Percentiles rank a stretch among this genome's conserved stretches.
Conservation (phyloP, 2,888 invertebrate genomes). For the Lasioglossum pauxillum region DNA sequence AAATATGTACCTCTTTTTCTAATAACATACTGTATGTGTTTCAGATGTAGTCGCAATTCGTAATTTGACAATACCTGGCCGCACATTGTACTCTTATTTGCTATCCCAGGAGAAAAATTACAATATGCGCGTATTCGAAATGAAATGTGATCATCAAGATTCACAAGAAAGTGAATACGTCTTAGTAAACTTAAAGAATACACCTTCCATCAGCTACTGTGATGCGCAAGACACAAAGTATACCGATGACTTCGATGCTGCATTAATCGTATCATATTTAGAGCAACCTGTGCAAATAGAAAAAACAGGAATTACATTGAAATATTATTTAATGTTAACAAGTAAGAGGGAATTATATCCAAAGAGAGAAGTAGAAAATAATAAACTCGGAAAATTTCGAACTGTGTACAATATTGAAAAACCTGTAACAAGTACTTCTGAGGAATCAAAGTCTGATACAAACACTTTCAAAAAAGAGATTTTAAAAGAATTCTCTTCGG, state of each 20-base stretch:
- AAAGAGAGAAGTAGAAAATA: conserved; percentile 87
- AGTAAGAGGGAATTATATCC: conserved; percentile 87
- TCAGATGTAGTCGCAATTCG: conserved; percentile 86
- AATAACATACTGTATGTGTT: conserved; percentile 28
- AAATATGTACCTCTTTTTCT: neutral
- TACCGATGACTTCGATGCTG: conserved; percentile 89
- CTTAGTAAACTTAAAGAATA: conserved; percentile 87
- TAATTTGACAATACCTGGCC: conserved; percentile 87
- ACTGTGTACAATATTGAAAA: conserved; percentile 85
- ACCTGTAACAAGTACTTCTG: conserved; percentile 74
- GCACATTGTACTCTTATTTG: conserved; percentile 89
- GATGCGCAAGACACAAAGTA: conserved; percentile 87
- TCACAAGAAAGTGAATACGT: conserved; percentile 87
- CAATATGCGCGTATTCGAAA: conserved; percentile 88
- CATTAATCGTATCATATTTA: conserved; percentile 88
- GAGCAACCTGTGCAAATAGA: conserved; percentile 81
- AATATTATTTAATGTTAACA: conserved; percentile 81
- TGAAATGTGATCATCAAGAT: conserved; percentile 84
- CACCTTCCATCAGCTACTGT: conserved; percentile 86
- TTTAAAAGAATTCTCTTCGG: conserved; percentile 35
- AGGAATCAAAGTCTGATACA: conserved; percentile 75
- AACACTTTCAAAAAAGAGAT: conserved; percentile 10
- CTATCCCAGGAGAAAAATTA: conserved; percentile 89
- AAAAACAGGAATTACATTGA: conserved; percentile 79
- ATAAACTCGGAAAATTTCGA: conserved; percentile 87